A percentile compares a stretch with the other conserved stretches of the same genome.
Conservation (phyloP, 2,797 vertebrate species). For the Cuculus canorus region DNA sequence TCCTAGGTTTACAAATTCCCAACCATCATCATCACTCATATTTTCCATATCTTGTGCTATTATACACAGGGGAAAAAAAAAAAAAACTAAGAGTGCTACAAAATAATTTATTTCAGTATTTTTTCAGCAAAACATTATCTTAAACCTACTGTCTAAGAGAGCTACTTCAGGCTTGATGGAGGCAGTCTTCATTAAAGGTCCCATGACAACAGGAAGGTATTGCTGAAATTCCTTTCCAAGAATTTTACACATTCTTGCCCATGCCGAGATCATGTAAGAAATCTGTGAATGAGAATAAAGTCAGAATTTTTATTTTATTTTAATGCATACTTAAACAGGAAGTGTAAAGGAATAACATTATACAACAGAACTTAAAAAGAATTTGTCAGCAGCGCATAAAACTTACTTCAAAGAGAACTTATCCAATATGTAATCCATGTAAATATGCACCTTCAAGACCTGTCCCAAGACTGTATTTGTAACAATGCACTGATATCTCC, state of each 20-base stretch:
- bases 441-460: neutral
- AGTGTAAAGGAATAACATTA: neutral
- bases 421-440: neutral
- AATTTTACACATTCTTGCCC: constrained; percentile 99
- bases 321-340: neutral
- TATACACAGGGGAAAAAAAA: neutral
- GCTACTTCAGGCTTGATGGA: constrained; percentile 99
- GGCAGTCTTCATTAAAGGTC: constrained; percentile 97
- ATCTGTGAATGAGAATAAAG: constrained; percentile 79
- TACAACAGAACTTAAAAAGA: neutral
- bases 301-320: neutral
- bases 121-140: neutral
- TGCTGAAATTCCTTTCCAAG: constrained; percentile 98
- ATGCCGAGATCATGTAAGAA: constrained; percentile 99
- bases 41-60: constrained; percentile 99
- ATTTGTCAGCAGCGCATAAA: neutral
- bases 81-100: neutral
- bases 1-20: constrained; percentile 98
- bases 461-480: neutral
- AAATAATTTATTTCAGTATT: neutral
- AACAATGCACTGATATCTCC: neutral
- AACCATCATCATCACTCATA: constrained; percentile 97
- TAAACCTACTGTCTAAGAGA: constrained; percentile 93
- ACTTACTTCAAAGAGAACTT: neutral
- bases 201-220: constrained; percentile 98